Conservation (phyloP, 2,888 invertebrate genomes). For the Rhingia campestris region DNA sequence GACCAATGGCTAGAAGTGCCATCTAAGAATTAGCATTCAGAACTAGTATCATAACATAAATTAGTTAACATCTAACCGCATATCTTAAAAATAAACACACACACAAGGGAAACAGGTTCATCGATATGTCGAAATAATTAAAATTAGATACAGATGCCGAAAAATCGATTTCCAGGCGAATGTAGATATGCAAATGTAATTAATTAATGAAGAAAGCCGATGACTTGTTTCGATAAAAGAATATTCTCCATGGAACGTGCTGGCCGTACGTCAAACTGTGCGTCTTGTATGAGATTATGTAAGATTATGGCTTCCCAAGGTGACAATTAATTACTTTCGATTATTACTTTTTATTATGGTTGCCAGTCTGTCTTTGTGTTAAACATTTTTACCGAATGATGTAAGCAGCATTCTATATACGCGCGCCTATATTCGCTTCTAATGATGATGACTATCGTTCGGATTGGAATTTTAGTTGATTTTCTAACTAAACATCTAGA, state of each 20-base stretch:
- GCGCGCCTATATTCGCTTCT: constrained; percentile 18
- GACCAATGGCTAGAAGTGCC: not conserved
- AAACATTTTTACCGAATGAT: constrained; percentile 55
- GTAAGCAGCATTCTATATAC: constrained; percentile 49
- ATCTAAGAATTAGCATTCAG: constrained; percentile 20
- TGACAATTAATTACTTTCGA: constrained; percentile 51
- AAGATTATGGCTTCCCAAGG: constrained; percentile 47
- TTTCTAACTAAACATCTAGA: constrained; percentile 7
- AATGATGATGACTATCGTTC: not conserved
- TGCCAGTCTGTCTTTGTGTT: constrained; percentile 29
- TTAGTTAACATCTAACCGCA: constrained; percentile 23
- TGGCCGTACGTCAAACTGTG: constrained; percentile 31
- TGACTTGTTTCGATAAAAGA: constrained; percentile 14
- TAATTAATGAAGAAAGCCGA: constrained; percentile 18
- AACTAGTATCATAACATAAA: constrained; percentile 10
- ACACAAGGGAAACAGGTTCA: constrained; percentile 48
- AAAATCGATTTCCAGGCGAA: constrained; percentile 38
- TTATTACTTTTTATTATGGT: constrained; percentile 2
- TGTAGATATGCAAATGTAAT: constrained; percentile 33
- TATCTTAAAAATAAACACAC: not conserved
- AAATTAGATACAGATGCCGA: constrained; percentile 3
- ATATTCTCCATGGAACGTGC: constrained; percentile 15
- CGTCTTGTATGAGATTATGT: constrained; percentile 34
- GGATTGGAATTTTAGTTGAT: constrained; percentile 5
- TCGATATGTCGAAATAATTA: constrained; percentile 29